Evolutionary conservation across 2,113 vertebrate genomes (phyloP), one percentile per base, ranked within the genome.

Genomic region (Dolichallabes microphthalmus): DNA sequence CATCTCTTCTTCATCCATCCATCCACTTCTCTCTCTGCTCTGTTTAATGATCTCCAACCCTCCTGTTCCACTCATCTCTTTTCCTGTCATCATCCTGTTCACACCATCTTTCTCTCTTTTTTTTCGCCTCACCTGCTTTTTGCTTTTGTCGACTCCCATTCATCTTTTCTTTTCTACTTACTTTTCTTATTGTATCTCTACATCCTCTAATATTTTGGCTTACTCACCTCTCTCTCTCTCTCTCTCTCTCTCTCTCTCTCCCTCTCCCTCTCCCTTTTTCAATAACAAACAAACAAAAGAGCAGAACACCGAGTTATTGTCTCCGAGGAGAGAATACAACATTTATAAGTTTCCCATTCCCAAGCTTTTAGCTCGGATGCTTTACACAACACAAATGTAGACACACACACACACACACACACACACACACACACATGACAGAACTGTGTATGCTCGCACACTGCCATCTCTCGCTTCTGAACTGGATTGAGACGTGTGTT

Each of bases 261-360:
- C 22, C 83, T 58, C 11, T 81, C 78, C 77, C 78, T 64, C 32
- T 68, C 57, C 73, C 79, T 80, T 19, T 81, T 58, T 82, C 64
- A 25, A 39, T 82, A 80, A 68, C 82, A 85, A 82, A 86, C 82
- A 87, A 87, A 87, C 80, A 85, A 87, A 85, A 66, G 66, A 75
- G 64, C 82, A 87, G 79, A 87, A 85, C 85, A 80, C 74, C 19
- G n/a, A 75, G 81, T 86, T 69, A 68, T 78, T 86, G 87, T 86
- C 89, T 88, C 87, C 30, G 78, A 80, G 87, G 87, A 84, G 25
- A 60, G 76, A 60, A 84, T 86, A 50, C 81, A 88, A 87, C 87
- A 87, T 89, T 89, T 89, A 87, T 89, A 89, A 87, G 69, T 69
- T 84, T 86, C 85, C 68, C 68, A 87, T 82, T 83, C 80, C 55